Base-by-base conservation (phyloP, 2,113 vertebrate genomes). In the Pangasianodon hypophthalmus region DNA sequence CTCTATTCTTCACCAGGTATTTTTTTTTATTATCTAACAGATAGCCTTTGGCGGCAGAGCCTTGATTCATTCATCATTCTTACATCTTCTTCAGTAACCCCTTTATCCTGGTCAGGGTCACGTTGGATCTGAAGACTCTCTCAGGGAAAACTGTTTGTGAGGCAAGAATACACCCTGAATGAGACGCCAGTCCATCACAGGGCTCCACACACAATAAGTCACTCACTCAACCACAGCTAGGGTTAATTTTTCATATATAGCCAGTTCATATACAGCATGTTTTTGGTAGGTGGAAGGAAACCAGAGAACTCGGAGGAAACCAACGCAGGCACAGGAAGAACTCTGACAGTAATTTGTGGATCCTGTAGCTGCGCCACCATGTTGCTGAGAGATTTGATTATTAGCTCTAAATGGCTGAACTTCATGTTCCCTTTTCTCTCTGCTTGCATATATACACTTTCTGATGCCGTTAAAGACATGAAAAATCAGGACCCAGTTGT, bases 1-100 rank as follows among this genome's bases (percentile, higher is more conserved):
- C 88, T 91, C 71, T 10, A 67, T 89, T 88, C 77, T 83, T 24
- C 26, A 26, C 29, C 5, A 46, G 50, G 46, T 86, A 75, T 88
- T 82, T 80, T 56, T 14, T 62, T 18, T 56, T 5, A 80, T 77
- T 58, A 52, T 89, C 54, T 79, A 82, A 84, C 62, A 56, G 26
- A 32, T 79, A 82, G 44, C n/a, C 6, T 32, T 58, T 29, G 24
- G 54, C 2, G 2, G 21, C 1, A 62, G 56, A 62, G 37, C 21
- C 29, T 84, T 62, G 19, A 84, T 84, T 62, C 11, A 60, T 84
- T 84, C 56, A 84, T 46, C 37, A 46, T 84, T 26, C 19, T 24
- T 83, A 32, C 50, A 50, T n/a, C n/a, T 37, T 32, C n/a, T 56
- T 56, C 52, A 9, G 48, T 56, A 60, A 41, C 32, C 21, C 10